Evolutionary conservation across 1,140 invertebrate genomes (phyloP), one percentile per base, ranked within the genome.

Genomic region (Sipha flava): DNA sequence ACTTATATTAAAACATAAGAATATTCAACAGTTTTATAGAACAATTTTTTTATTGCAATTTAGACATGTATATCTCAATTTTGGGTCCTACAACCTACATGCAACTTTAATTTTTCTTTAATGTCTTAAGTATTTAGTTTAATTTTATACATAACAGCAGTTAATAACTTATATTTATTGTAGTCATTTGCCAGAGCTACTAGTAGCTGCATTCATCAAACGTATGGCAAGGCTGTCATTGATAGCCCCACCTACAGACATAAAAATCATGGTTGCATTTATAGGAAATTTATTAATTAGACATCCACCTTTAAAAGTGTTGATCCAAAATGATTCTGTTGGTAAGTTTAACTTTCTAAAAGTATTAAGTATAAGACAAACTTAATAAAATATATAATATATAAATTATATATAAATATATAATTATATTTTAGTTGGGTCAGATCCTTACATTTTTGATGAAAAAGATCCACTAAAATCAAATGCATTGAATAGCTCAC

Each of bases 181-280:
- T 84, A 95, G 94, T 0, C 95, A 98, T 88, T 87, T 99, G 80
- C 95, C 96, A 0, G 93, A 96, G 84, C 91, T 92, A 82, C 85
- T 98, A 75, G 95, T 98, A 10, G 97, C 95, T 0, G 94, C 96
- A 3, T 99, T 98, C 87, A 91, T 91, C 4, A 99, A 99, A 87
- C 90, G 93, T 77, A 86, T 97, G 49, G 89, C 95, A 0, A 90
- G 96, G 12, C 87, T 98, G 47, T 89, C 92, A 16, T 87, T 99
- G 3, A 87, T 91, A 31, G 95, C 95, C 29, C 92, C 93, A 21
- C 89, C 94, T 1, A 90, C 92, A 81, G 93, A 94, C 84, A 90
- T 95, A 26, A 86, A 90, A 9, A 90, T 94, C 26, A 89, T 98
- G 81, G 87, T 96, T 80, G 89, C 92, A 23, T 93, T 98, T 68